Evolutionary conservation across 1,140 invertebrate species (phyloP).

Genomic region (Bombus haemorrhoidalis): DNA sequence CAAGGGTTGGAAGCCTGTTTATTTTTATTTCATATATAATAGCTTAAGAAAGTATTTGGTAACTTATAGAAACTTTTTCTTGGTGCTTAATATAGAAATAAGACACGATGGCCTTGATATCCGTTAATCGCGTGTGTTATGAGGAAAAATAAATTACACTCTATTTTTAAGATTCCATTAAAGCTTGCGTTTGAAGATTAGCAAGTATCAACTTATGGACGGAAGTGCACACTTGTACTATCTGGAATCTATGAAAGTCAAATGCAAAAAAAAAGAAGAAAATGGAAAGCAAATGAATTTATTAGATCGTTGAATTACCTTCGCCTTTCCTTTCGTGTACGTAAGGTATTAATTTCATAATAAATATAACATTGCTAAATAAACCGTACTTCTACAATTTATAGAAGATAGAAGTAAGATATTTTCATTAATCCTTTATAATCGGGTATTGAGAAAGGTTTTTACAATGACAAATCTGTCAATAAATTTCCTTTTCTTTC

Average conservation of each 20-base stretch:
- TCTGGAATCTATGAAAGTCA: neutral
- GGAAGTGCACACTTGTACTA: neutral
- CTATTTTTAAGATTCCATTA: neutral
- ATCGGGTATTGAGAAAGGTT: neutral
- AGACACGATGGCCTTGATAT: neutral
- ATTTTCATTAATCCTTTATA: neutral
- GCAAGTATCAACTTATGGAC: neutral
- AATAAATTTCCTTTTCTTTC: too few relatives aligned
- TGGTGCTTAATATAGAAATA: neutral
- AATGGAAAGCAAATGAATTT: neutral
- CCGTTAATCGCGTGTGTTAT: neutral
- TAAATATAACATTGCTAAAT: neutral
- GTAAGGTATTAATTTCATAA: neutral
- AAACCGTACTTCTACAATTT: neutral
- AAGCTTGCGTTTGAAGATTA: neutral
- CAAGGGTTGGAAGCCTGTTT: too few relatives aligned
- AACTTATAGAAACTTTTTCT: too few relatives aligned
- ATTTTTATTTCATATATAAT: too few relatives aligned
- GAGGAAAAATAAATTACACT: neutral
- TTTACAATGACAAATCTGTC: too few relatives aligned
- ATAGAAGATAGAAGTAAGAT: too few relatives aligned
- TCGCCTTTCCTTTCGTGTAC: neutral
- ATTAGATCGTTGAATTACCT: neutral
- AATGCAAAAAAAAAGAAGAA: too few relatives aligned
- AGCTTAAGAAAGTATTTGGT: too few relatives aligned